A percentile compares a stretch with the other conserved stretches of the same genome.
These are phyloP conservation scores for Moxostoma hubbsi DNA, from an alignment of 2,797 vertebrate species.

Conservation along the genomic window DNA sequence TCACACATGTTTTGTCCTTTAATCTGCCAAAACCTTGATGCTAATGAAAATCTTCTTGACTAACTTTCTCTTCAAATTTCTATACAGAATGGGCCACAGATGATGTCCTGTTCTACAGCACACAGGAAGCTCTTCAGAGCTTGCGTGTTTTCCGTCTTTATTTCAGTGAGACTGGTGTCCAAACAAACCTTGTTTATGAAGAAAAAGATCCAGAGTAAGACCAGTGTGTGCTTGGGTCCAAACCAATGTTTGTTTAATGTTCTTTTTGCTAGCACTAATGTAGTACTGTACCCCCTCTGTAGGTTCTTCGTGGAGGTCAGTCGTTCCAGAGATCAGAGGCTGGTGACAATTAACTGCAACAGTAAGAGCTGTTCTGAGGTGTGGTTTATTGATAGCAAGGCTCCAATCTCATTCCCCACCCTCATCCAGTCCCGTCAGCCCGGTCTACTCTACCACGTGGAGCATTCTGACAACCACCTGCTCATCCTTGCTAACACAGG, in stretches of 20 bases:
- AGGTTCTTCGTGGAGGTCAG: slow-evolving; percentile 94
- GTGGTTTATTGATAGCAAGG: slow-evolving; percentile 68
- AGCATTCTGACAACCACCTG: slow-evolving; percentile 83
- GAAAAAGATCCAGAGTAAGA: slow-evolving; percentile 89
- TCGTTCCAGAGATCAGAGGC: slow-evolving; percentile 82
- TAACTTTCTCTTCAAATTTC: not conserved
- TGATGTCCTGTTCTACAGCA: slow-evolving; percentile 87
- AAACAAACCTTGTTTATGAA: slow-evolving; percentile 81
- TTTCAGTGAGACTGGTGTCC: slow-evolving; percentile 72
- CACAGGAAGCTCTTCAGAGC: slow-evolving; percentile 84
- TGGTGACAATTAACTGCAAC: slow-evolving; percentile 91
- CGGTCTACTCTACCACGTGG: slow-evolving; percentile 87
- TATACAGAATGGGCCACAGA: slow-evolving; percentile 90
- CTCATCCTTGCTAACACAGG: slow-evolving; percentile 90
- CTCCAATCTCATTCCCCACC: slow-evolving; percentile 75
- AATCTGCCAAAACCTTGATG: not conserved
- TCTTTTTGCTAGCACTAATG: not conserved
- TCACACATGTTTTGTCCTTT: not conserved
- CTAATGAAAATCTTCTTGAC: not conserved
- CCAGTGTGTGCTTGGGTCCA: not conserved
- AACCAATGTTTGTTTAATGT: not conserved
- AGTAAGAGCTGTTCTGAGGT: slow-evolving; percentile 93
- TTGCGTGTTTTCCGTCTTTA: slow-evolving; percentile 82
- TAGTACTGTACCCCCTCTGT: slow-evolving; percentile 26
- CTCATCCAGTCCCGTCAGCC: slow-evolving; percentile 83